A percentile compares a stretch with the other conserved stretches of the same genome.
Evolutionary conservation across 2,797 vertebrate genomes (phyloP).

Genomic region (Sebastes diaconus): DNA sequence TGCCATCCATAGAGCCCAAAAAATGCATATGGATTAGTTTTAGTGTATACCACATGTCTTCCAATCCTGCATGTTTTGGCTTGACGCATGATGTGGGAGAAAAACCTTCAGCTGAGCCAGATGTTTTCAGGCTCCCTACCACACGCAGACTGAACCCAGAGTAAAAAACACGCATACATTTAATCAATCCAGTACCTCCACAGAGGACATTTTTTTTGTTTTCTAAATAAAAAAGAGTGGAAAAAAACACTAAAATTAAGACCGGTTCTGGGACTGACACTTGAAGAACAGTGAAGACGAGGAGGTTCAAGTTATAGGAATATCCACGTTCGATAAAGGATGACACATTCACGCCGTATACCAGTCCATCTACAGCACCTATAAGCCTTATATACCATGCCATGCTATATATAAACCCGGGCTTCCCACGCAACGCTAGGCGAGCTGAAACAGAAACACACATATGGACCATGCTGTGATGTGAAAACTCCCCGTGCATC

Average conservation of each 20-base stretch:
- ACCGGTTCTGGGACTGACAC: no score
- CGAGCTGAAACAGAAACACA: slow-evolving; percentile 16
- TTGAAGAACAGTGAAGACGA: background rate
- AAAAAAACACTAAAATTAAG: background rate
- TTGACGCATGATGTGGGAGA: no score
- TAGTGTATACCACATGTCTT: no score
- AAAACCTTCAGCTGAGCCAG: no score
- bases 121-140: no score
- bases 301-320: background rate
- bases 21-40: no score
- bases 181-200: no score
- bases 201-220: no score
- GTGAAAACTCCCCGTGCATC: background rate
- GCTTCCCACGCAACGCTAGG: slow-evolving; percentile 36
- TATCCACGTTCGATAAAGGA: background rate
- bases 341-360: slow-evolving; percentile 13
- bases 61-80: no score
- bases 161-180: no score
- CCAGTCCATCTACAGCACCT: background rate
- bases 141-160: no score
- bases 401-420: slow-evolving; percentile 40
- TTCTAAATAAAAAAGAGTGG: background rate
- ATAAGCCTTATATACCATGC: background rate
- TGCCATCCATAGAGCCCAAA: no score
- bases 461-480: slow-evolving; percentile 22